These are phyloP conservation scores for Gymnocypris eckloni DNA, from an alignment of 2,797 vertebrate genomes.

Conservation along the genomic window DNA sequence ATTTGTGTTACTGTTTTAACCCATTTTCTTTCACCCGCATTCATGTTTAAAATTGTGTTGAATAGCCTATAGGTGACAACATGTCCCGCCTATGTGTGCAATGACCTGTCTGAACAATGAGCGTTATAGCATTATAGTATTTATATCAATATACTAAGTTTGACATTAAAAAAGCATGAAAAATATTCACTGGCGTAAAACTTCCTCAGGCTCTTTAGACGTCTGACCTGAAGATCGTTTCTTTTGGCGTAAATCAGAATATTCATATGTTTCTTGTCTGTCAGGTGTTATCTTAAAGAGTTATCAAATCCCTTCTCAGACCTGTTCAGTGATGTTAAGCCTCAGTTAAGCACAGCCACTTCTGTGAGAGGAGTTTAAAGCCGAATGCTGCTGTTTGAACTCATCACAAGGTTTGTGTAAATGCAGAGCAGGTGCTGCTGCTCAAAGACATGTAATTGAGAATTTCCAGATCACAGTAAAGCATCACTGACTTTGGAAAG, in stretches of 20 bases:
- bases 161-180: neutral
- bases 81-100: neutral
- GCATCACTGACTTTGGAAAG: slow-evolving; percentile 1
- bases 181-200: neutral
- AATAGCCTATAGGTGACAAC: too few species aligned
- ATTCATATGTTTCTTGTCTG: slow-evolving; percentile 48
- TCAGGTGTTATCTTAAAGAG: slow-evolving; percentile 25
- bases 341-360: slow-evolving; percentile 2
- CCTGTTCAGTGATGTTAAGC: slow-evolving; percentile 36
- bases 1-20: too few species aligned
- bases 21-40: too few species aligned
- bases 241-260: neutral
- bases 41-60: neutral
- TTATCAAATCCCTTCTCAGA: slow-evolving; percentile 45
- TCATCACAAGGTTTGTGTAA: slow-evolving; percentile 53
- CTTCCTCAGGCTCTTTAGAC: slow-evolving; percentile 22
- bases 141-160: neutral
- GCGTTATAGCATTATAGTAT: neutral
- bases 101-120: neutral
- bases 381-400: slow-evolving; percentile 28
- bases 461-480: slow-evolving; percentile 63
- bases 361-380: slow-evolving; percentile 25
- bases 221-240: slow-evolving; percentile 15
- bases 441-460: slow-evolving; percentile 62
- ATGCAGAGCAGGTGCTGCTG: slow-evolving; percentile 69